Base-by-base conservation (phyloP, 2,888 invertebrate genomes). In the Protodeltote pygarga region DNA sequence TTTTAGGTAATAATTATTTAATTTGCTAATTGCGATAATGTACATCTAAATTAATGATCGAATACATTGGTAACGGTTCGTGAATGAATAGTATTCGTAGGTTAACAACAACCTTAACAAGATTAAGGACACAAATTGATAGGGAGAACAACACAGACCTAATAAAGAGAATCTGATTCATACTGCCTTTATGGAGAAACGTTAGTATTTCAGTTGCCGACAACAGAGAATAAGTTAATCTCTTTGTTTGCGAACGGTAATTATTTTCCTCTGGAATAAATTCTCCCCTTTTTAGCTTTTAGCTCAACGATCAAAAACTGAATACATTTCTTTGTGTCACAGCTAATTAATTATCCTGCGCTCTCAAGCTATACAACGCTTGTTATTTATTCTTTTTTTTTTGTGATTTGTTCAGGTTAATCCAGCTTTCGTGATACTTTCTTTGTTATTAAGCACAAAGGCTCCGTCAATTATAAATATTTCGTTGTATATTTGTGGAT, bases 111-210 rank as follows among this genome's bases (percentile, higher is more conserved):
- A 63, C 54, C 69, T 57, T 61, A 65, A 71, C 68, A 59, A 68
- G 66, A 57, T 58, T 63, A 73, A 66, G 55, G 69, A 70, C 65
- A 61, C 64, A 68, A 71, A 69, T 73, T 70, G 74, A 75, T 74
- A 65, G 55, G 54, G 57, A 57, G 50, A 65, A 71, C 60, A 64
- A 58, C 52, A 48, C 63, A 57, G 69, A 61, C 63, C 59, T 72
- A 71, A 75, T 77, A 75, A 75, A 70, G 73, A 70, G 75, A 76
- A 71, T 72, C 67, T 63, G 72, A 75, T 75, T 67, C 70, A 64
- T 65, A 67, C 65, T 65, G 63, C 70, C 65, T 74, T 73, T 74
- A 73, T 73, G 58, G 66, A 67, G 66, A 70, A 73, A 70, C 71
- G 70, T 71, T 63, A 65, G 68, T 73, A 73, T 76, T 79, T 67